A percentile compares a stretch with the other conserved stretches of the same genome.
Evolutionary conservation across 1,140 invertebrate species (phyloP).

Genomic region (Platorchestia sp.): DNA sequence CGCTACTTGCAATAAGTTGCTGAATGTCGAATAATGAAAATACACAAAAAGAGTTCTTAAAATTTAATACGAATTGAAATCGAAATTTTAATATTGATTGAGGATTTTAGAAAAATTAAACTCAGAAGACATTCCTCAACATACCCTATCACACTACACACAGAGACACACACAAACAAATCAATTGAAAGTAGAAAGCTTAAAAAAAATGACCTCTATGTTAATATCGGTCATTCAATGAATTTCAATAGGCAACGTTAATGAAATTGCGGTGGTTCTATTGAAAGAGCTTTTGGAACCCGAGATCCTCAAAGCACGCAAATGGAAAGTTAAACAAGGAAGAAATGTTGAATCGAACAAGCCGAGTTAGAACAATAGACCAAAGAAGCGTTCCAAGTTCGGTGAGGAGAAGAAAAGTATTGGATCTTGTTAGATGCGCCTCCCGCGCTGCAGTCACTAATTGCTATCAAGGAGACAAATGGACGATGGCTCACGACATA

Average conservation of each 20-base stretch:
- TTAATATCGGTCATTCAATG: too few species aligned
- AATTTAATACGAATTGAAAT: too few species aligned
- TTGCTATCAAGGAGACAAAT: constrained; percentile 37
- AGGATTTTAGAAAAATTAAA: too few species aligned
- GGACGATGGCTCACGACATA: constrained; percentile 28
- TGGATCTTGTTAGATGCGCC: not conserved
- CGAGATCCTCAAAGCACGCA: not conserved
- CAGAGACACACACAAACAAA: not conserved
- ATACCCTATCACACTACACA: not conserved
- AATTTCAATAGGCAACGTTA: not conserved
- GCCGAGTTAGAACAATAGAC: not conserved
- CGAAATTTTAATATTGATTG: too few species aligned
- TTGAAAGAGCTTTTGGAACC: too few species aligned
- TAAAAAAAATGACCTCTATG: not conserved
- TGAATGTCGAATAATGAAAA: too few species aligned
- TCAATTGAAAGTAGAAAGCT: not conserved
- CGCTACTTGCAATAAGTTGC: too few species aligned
- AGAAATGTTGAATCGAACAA: not conserved
- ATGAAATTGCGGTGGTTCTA: not conserved
- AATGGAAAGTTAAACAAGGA: not conserved
- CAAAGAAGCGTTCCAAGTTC: not conserved
- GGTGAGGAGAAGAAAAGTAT: not conserved
- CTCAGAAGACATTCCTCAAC: not conserved
- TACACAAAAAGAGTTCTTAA: too few species aligned
- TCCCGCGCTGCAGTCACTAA: not conserved